Evolutionary conservation across 2,797 vertebrate species (phyloP), one percentile per base, ranked within the genome.

Genomic region (Hoplostethus atlanticus): DNA sequence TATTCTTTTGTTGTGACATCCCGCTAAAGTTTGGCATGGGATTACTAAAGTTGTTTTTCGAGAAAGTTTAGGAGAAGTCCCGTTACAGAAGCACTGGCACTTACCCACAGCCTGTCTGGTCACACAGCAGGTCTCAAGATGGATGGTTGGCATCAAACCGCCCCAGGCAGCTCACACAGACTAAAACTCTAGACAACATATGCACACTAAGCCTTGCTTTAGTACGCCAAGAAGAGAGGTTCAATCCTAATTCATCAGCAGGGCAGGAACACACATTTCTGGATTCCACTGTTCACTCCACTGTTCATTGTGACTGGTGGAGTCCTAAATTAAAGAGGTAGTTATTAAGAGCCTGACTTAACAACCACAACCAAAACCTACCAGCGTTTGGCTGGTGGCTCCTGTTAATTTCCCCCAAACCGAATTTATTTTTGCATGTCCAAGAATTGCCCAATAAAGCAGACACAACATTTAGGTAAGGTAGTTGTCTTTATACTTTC

Each of bases 71-170:
- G 50, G 51, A 15, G 4, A 53, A 53, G 30, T 30, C 9, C 11
- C 36, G 10, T 6, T 46, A 52, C 30, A 63, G 6, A 4, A 25
- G 44, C n/a, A 58, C 44, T 10, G 10, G 51, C 3, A 28, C 28
- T 28, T 28, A 28, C 28, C 28, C 3, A 28, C 28, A 28, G 28
- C 28, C 28, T 28, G 28, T 28, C 28, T 3, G 5, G 10, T 53
- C 13, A 51, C 40, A 67, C 84, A 84, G 73, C 73, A 83, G 83
- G 16, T 57, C 10, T 77, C 62, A 77, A 86, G 72, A 82, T 84
- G 87, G 25, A 48, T 11, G 21, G 30, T 47, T 71, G 48, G 55
- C 65, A 74, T 50, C 2, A 2, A 40, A 15, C 12, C 4, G 44
- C 62, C 5, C 66, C 56, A 56, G 38, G 57, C 8, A 62, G 25